phyloP scores from a whole-genome alignment of 2,113 vertebrate species.

The Xyliphius kryptos region DNA sequence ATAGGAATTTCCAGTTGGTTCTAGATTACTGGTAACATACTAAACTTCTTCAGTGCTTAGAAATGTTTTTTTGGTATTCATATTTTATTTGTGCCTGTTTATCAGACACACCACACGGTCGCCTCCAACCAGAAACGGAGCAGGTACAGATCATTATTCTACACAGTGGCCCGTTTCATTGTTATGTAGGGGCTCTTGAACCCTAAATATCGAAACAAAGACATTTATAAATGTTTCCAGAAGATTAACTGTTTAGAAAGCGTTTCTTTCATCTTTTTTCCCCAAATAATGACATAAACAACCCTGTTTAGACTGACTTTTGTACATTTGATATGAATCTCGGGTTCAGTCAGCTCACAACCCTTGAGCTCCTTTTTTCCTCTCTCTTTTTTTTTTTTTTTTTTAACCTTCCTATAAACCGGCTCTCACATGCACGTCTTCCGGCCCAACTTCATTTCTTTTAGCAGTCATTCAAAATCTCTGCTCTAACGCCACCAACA shows the following conservation, averaged over 20 bases:
- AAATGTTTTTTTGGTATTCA: background rate
- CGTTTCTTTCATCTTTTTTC: slow-evolving; percentile 51
- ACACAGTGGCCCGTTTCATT: slow-evolving; percentile 2
- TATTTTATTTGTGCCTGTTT: background rate
- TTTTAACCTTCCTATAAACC: slow-evolving; percentile 39
- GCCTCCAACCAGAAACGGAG: slow-evolving; percentile 1
- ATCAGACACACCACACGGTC: background rate
- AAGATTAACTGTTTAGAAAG: slow-evolving; percentile 89
- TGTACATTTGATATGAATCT: slow-evolving; percentile 70
- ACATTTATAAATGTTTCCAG: slow-evolving; percentile 74
- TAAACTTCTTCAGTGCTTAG: too few species aligned
- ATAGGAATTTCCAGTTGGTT: background rate
- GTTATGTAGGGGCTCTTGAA: background rate
- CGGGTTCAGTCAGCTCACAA: slow-evolving; percentile 38
- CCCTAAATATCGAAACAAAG: slow-evolving; percentile 55
- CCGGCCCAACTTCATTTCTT: slow-evolving; percentile 58
- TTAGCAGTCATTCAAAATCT: slow-evolving; percentile 53
- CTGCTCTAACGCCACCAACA: slow-evolving; percentile 56
- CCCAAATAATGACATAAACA: slow-evolving; percentile 68
- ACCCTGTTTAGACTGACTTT: slow-evolving; percentile 61
- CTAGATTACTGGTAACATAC: too few species aligned
- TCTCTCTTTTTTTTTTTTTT: slow-evolving; percentile 44
- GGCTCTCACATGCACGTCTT: slow-evolving; percentile 77
- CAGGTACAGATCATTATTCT: slow-evolving; percentile 1
- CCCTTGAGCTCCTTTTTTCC: slow-evolving; percentile 52